Conservation (phyloP, 2,888 invertebrate species). For the Scelioninae gen. 2 region DNA sequence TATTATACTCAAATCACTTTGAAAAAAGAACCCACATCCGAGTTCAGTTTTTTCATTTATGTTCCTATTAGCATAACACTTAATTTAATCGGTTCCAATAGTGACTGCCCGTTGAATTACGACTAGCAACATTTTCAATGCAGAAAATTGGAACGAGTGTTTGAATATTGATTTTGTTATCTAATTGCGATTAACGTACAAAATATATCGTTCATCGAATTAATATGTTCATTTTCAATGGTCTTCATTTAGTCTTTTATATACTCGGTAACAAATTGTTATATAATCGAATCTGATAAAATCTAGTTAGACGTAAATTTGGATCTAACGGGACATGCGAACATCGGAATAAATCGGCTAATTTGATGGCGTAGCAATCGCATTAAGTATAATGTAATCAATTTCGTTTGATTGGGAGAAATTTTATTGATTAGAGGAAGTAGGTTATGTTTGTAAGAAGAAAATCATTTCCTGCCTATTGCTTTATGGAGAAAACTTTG, state of each 20-base stretch:
- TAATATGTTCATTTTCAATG: conserved; percentile 8
- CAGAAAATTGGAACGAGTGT: not conserved
- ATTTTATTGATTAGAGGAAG: too few species aligned
- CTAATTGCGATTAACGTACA: conserved; percentile 10
- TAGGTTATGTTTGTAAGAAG: too few species aligned
- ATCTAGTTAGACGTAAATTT: conserved; percentile 15
- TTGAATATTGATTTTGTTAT: conserved; percentile 14
- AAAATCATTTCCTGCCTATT: too few species aligned
- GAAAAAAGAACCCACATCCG: not conserved
- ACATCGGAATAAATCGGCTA: not conserved
- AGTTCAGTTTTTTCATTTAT: conserved; percentile 4
- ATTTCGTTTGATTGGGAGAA: too few species aligned
- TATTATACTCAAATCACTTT: conserved; percentile 26
- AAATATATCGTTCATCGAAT: not conserved
- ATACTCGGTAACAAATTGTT: conserved; percentile 6
- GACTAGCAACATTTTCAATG: not conserved
- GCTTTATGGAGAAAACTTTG: too few species aligned
- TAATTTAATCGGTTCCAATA: conserved; percentile 3
- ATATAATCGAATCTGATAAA: not conserved
- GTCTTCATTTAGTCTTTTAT: not conserved
- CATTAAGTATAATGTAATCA: too few species aligned
- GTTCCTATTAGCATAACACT: conserved; percentile 1
- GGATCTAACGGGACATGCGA: conserved; percentile 2
- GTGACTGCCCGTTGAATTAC: conserved; percentile 1
- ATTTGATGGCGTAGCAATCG: not conserved